Conservation (phyloP, 2,888 invertebrate species). For the Epinotia ramella region DNA sequence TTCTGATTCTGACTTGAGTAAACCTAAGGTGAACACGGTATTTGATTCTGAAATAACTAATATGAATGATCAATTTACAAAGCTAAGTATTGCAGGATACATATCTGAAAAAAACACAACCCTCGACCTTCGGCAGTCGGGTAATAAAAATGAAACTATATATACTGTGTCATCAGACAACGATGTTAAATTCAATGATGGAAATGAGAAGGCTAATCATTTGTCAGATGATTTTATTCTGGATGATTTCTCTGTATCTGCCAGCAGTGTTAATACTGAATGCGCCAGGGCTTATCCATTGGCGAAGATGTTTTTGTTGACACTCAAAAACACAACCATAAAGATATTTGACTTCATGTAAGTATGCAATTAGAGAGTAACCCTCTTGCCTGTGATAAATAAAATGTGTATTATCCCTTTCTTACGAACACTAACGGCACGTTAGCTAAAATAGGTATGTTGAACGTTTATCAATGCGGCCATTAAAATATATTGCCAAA, state of each 20-base stretch:
- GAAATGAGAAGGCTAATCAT: constrained; percentile 9
- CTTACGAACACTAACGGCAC: too few relatives aligned
- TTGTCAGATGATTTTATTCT: not conserved
- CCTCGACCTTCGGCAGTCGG: too few relatives aligned
- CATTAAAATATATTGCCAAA: too few relatives aligned
- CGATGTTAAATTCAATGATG: not conserved
- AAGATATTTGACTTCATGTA: constrained; percentile 62
- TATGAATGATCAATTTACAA: constrained; percentile 5
- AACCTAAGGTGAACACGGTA: not conserved
- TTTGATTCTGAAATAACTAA: not conserved
- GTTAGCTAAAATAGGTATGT: too few relatives aligned
- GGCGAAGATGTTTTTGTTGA: constrained; percentile 56
- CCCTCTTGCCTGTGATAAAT: too few relatives aligned
- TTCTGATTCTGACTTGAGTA: constrained; percentile 25
- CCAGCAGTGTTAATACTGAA: constrained; percentile 52
- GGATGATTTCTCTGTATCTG: constrained; percentile 47
- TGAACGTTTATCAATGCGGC: too few relatives aligned
- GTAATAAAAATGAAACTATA: not conserved
- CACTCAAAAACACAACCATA: constrained; percentile 57
- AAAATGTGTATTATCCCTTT: too few relatives aligned
- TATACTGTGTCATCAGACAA: too few relatives aligned
- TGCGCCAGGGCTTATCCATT: constrained; percentile 50
- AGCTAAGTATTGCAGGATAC: not conserved
- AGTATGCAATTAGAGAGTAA: constrained; percentile 53
- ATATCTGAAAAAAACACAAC: too few relatives aligned